Base-by-base conservation (phyloP, 2,113 vertebrate species). In the Crotophaga sulcirostris region DNA sequence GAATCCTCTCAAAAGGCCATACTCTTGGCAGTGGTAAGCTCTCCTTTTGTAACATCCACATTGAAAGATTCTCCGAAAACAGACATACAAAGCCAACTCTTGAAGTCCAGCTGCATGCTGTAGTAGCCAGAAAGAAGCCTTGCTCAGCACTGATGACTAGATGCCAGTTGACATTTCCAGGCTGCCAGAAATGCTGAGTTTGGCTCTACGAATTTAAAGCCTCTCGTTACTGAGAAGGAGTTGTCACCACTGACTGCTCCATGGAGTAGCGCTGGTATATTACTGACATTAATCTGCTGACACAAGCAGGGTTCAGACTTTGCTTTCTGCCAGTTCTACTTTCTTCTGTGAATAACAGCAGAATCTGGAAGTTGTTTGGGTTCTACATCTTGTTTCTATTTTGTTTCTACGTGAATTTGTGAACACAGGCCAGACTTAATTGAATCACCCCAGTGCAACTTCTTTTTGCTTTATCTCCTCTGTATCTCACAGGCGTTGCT, bases 101-200 rank as follows among this genome's bases (percentile, higher is more conserved):
- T 73, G 77, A 78, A 88, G 70, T 5, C 26, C 9, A 42, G 36
- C 28, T 78, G 19, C 3, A 0, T 64, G 28, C 52, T 72, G 11
- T 16, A 86, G 76, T 8, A 72, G 20, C 69, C 49, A 87, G 60
- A 75, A 60, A 72, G 26, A 8, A 92, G 7, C 29, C 33, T 62
- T 8, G 0, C 34, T 93, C 36, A 58, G 58, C 40, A 45, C 40
- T 60, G 83, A 81, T 52, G 56, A 40, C 1, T 75, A 10, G 20
- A 72, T 67, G 40, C 68, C 75, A 92, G 68, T 14, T 89, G 82
- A 81, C 76, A 33, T 84, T 90, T 89, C 76, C 18, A 77, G 69
- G 44, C 79, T 94, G 79, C 63, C 82, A 90, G 24, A 91, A 80
- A 76, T 79, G 29, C 34, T 84, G 63, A 60, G 83, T 93, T 92